A percentile compares a stretch with the other conserved stretches of the same genome.
Evolutionary conservation across 2,888 invertebrate genomes (phyloP).

Genomic region (Norana najaformis): DNA sequence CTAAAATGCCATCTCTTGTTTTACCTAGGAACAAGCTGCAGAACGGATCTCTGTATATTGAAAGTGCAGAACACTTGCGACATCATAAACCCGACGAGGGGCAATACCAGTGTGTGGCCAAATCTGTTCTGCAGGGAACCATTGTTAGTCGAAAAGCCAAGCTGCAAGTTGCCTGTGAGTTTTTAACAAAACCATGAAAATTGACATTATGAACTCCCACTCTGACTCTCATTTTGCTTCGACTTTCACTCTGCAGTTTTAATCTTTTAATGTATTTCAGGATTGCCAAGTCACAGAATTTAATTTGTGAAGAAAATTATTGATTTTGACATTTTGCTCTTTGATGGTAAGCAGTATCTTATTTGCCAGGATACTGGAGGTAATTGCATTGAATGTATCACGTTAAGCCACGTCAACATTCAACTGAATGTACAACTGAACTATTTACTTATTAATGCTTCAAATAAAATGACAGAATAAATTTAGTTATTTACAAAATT

Average conservation of each 20-base stretch:
- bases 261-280: neutral
- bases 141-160: conserved; percentile 83
- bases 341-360: neutral
- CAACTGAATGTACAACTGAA: neutral
- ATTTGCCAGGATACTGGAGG: neutral
- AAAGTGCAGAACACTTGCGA: conserved; percentile 69
- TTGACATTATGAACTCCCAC: neutral
- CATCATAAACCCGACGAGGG: conserved; percentile 69
- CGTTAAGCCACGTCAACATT: neutral
- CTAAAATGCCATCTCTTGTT: neutral
- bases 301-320: neutral
- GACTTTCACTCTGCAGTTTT: neutral
- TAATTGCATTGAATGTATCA: neutral
- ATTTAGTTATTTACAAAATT: neutral
- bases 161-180: conserved; percentile 72
- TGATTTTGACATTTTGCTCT: too few relatives aligned
- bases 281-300: neutral
- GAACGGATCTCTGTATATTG: conserved; percentile 84
- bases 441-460: neutral
- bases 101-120: conserved; percentile 86
- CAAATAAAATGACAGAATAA: neutral
- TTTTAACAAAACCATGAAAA: neutral
- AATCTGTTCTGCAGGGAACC: conserved; percentile 78
- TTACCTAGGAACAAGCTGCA: conserved; percentile 67
- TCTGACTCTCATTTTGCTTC: neutral